Evolutionary conservation across 2,888 invertebrate species (phyloP).

Genomic region (Trimorus sp.): DNA sequence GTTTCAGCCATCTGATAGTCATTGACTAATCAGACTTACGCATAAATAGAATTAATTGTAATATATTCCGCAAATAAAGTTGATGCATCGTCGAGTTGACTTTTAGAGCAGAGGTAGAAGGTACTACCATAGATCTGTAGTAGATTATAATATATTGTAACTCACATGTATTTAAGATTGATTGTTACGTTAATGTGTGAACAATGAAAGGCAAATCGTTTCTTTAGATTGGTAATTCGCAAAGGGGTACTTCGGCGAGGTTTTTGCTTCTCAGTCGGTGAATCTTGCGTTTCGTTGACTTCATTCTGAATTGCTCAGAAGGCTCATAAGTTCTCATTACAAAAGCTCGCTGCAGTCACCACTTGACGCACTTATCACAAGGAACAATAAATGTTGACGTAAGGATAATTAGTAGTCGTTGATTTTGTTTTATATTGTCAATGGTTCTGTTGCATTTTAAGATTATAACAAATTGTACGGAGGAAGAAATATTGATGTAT

Average conservation of each 20-base stretch:
- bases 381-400: slow-evolving; percentile 61
- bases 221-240: slow-evolving; percentile 21
- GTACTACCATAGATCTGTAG: slow-evolving; percentile 57
- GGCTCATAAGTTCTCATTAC: neutral
- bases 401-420: slow-evolving; percentile 40
- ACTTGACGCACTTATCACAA: slow-evolving; percentile 70
- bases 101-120: slow-evolving; percentile 40
- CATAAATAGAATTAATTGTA: slow-evolving; percentile 43
- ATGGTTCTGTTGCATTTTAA: slow-evolving; percentile 67
- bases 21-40: slow-evolving; percentile 21
- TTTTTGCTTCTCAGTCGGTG: slow-evolving; percentile 17
- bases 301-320: neutral
- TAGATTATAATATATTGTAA: slow-evolving; percentile 56
- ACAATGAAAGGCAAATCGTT: slow-evolving; percentile 6
- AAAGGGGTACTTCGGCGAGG: slow-evolving; percentile 23
- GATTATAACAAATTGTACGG: slow-evolving; percentile 55
- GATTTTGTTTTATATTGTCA: slow-evolving; percentile 41
- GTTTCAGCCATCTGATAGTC: slow-evolving; percentile 34
- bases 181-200: slow-evolving; percentile 53
- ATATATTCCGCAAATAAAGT: slow-evolving; percentile 51
- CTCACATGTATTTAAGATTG: slow-evolving; percentile 54
- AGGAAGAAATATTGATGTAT: slow-evolving; percentile 61
- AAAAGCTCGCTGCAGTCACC: slow-evolving; percentile 70
- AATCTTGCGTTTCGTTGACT: slow-evolving; percentile 8
- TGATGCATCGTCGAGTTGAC: slow-evolving; percentile 33